Evolutionary conservation across 2,797 vertebrate species (phyloP).

Genomic region (Cossypha polioptera): DNA sequence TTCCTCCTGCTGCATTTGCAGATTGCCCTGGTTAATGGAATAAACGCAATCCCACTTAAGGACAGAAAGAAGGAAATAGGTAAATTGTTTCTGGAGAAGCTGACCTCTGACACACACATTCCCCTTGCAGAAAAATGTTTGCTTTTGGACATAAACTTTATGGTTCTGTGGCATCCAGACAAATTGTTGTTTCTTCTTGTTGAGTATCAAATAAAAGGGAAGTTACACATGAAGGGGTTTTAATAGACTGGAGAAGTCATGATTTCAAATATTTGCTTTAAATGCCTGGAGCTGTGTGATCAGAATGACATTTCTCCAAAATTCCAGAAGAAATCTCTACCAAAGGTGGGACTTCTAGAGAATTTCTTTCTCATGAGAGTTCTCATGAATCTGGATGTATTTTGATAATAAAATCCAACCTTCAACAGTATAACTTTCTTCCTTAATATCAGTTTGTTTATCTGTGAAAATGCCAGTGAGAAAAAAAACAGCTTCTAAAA

Average conservation of each 20-base stretch:
- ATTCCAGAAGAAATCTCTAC: background rate
- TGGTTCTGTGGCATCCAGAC: background rate
- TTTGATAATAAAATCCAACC: background rate
- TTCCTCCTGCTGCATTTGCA: background rate
- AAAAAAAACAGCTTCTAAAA: background rate
- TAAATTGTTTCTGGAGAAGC: background rate
- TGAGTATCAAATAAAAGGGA: background rate
- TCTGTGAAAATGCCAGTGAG: background rate
- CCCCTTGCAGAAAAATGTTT: background rate
- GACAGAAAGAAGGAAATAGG: slow-evolving; percentile 16
- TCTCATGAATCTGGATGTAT: background rate
- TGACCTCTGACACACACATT: background rate
- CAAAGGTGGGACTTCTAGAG: background rate
- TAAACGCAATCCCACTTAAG: background rate
- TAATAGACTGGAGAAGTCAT: background rate
- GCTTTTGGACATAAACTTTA: background rate
- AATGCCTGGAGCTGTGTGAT: background rate
- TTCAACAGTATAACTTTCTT: background rate
- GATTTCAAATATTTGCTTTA: background rate
- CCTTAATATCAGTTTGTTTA: background rate
- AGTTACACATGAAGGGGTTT: background rate
- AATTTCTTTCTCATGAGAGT: background rate
- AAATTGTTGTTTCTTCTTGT: background rate
- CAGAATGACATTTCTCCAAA: background rate
- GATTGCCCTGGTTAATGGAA: background rate